Evolutionary conservation across 64 coral and sea anemone species (phyloP).

Genomic region (Acropora tenuis): DNA sequence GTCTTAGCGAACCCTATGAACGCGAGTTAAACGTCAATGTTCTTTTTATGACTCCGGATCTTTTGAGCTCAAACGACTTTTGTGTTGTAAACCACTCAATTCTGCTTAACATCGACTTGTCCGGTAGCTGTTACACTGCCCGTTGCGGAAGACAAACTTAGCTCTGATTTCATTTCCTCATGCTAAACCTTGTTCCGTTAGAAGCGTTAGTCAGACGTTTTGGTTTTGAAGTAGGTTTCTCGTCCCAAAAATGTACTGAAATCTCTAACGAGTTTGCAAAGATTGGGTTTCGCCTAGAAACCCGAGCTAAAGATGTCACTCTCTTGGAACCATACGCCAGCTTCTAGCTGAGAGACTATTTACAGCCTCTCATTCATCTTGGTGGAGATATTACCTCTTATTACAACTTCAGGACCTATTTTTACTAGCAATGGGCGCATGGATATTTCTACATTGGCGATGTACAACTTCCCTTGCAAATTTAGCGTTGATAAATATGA

Average conservation of each 20-base stretch:
- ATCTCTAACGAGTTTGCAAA: slow-evolving; percentile 31
- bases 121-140: background rate
- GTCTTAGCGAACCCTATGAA: background rate
- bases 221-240: slow-evolving; percentile 11
- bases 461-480: too few species aligned
- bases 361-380: too few species aligned
- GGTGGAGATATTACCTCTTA: too few species aligned
- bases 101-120: background rate
- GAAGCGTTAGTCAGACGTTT: slow-evolving; percentile 24
- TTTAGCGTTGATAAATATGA: too few species aligned
- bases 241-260: slow-evolving; percentile 37
- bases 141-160: background rate
- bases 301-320: slow-evolving; percentile 29
- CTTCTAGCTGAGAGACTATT: background rate
- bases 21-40: background rate
- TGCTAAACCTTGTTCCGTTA: background rate
- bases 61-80: background rate
- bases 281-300: slow-evolving; percentile 63
- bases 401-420: too few species aligned
- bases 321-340: slow-evolving; percentile 16
- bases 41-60: background rate
- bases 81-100: background rate
- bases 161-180: background rate
- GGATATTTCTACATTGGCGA: too few species aligned
- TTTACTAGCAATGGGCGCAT: too few species aligned